These are phyloP conservation scores for Thryonomys swinderianus DNA, from an alignment of 2,113 vertebrate genomes.

Conservation along the genomic window DNA sequence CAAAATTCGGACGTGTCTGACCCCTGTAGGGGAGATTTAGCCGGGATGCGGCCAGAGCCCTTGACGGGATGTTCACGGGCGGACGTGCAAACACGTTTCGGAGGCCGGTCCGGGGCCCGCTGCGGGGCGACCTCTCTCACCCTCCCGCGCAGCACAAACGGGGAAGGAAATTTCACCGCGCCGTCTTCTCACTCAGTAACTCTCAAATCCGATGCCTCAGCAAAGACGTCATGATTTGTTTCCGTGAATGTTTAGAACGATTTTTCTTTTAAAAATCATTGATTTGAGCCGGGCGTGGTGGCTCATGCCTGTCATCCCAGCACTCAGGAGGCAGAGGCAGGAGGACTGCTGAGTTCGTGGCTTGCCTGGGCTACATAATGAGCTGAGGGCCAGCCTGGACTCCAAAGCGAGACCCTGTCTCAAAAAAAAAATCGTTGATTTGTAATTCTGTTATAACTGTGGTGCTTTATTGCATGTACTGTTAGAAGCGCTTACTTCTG, in stretches of 20 bases:
- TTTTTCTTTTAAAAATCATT: constrained; percentile 3
- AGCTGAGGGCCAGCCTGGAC: too few relatives aligned
- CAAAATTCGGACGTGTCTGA: background rate
- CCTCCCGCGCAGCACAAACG: background rate
- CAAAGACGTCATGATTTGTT: constrained; percentile 6
- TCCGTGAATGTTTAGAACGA: background rate
- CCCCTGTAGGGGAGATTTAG: background rate
- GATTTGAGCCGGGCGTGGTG: too few relatives aligned
- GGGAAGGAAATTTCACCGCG: background rate
- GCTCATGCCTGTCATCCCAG: too few relatives aligned
- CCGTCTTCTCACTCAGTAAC: background rate
- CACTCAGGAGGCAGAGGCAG: too few relatives aligned
- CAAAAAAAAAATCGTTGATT: background rate
- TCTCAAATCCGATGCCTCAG: background rate
- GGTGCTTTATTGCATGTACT: background rate
- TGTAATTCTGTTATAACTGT: background rate
- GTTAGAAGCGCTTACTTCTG: background rate
- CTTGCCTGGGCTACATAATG: too few relatives aligned
- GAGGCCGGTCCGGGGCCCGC: background rate
- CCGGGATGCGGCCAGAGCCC: background rate
- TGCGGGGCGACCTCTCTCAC: too few relatives aligned
- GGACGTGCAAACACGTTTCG: background rate
- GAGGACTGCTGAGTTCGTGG: too few relatives aligned
- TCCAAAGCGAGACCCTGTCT: too few relatives aligned
- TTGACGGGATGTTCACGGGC: background rate